These are phyloP conservation scores for Eumeta japonica DNA, from an alignment of 1,140 invertebrate species.

Conservation along the genomic window DNA sequence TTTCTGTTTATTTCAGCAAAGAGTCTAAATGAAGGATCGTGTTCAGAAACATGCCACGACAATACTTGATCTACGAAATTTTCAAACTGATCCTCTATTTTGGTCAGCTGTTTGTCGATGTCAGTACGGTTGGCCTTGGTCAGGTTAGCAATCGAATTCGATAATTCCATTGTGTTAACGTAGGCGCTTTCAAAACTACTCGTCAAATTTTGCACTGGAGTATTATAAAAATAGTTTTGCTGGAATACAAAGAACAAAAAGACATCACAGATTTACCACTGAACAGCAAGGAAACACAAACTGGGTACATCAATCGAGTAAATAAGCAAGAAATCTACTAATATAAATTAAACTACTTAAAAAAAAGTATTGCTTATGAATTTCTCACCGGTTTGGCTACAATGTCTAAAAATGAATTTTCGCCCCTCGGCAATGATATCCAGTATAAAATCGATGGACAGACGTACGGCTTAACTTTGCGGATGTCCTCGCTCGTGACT, in stretches of 20 bases:
- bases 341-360: too few relatives aligned
- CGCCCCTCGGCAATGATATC: slow-evolving; percentile 43
- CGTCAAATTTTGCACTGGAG: slow-evolving; percentile 26
- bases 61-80: slow-evolving; percentile 23
- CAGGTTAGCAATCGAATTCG: slow-evolving; percentile 26
- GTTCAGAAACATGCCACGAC: slow-evolving; percentile 27
- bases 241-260: slow-evolving; percentile 22
- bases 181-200: slow-evolving; percentile 35
- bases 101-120: slow-evolving; percentile 21
- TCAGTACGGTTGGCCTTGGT: slow-evolving; percentile 18
- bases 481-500: slow-evolving; percentile 18
- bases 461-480: slow-evolving; percentile 28
- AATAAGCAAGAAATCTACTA: too few relatives aligned
- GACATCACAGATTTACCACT: too few relatives aligned
- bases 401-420: slow-evolving; percentile 44
- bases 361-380: too few relatives aligned
- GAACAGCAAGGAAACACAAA: too few relatives aligned
- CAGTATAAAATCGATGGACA: slow-evolving; percentile 49
- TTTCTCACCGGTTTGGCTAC: slow-evolving; percentile 43
- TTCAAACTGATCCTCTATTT: slow-evolving; percentile 23
- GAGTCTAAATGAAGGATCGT: slow-evolving; percentile 20
- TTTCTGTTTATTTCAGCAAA: slow-evolving; percentile 36
- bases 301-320: too few relatives aligned
- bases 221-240: slow-evolving; percentile 49
- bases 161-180: slow-evolving; percentile 20